Base-by-base conservation (phyloP, 2,888 invertebrate species). In the Microplitis deprimator region DNA sequence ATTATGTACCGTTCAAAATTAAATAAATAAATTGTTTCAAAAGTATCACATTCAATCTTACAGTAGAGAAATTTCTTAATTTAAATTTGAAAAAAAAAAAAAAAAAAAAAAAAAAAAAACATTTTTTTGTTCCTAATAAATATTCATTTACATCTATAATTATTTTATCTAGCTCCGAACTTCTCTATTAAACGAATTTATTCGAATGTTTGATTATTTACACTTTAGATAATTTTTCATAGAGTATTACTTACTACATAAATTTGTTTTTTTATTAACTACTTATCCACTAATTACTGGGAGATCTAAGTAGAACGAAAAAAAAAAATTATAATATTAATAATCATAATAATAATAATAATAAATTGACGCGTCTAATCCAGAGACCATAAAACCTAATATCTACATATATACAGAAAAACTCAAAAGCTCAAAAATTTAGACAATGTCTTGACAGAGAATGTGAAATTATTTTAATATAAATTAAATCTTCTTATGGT, bases 381-480 rank as follows among this genome's bases (percentile, higher is more conserved):
- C 39, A 20, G n/a, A 20, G 39, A 38, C 38, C n/a, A 38, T 67
- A 67, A 20, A 38, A 67, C 38, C 67, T 67, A 67, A 67, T 67
- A 67, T 67, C 67, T 67, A 67, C 67, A 67, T 67, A 67, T 67
- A 38, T 67, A 67, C 76, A 79, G 79, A 77, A 59, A 76, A 73
- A 78, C 70, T 64, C 75, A 75, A 70, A 69, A 76, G 79, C 50
- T 50, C 78, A 79, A 79, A 79, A 78, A 72, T 76, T 79, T 50
- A 50, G 50, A 50, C 50, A 50, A 50, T 50, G 50, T 50, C 50
- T 50, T 50, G 13, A 50, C 10, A 5, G 13, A 50, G 13, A 50
- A 50, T 50, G 13, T 50, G 8, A 13, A 50, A 50, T 50, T 50
- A 50, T 50, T 50, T 50, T 13, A 5, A 13, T 50, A 50, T 50